A percentile compares a stretch with the other conserved stretches of the same genome.
phyloP scores from a whole-genome alignment of 1,140 invertebrate species.

The Proctacanthus coquilletti region DNA sequence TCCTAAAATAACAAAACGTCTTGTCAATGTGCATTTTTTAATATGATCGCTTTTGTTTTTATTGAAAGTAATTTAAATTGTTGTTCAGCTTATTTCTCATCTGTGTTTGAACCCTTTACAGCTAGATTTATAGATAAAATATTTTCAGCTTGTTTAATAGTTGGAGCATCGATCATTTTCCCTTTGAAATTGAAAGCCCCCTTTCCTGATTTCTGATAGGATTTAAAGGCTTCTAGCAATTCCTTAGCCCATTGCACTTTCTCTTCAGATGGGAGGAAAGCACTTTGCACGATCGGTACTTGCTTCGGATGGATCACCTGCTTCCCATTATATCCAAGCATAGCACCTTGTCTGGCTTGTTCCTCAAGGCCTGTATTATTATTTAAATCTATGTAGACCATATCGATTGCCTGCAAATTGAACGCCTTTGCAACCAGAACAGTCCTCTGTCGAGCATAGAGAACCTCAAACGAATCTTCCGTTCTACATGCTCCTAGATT shows the following conservation, averaged over 20 bases:
- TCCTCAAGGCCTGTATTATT: constrained; percentile 32
- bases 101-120: too few relatives aligned
- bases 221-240: constrained; percentile 41
- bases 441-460: constrained; percentile 50
- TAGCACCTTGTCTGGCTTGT: constrained; percentile 40
- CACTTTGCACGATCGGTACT: constrained; percentile 41
- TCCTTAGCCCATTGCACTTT: constrained; percentile 47
- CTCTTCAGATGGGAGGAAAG: constrained; percentile 40
- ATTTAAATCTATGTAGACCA: constrained; percentile 56
- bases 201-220: constrained; percentile 42
- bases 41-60: too few relatives aligned
- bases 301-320: constrained; percentile 54
- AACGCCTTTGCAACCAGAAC: constrained; percentile 50
- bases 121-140: too few relatives aligned
- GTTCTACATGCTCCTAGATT: constrained; percentile 47
- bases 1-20: too few relatives aligned
- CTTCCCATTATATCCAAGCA: constrained; percentile 59
- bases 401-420: constrained; percentile 52
- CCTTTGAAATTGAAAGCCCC: too few relatives aligned
- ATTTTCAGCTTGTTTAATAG: too few relatives aligned
- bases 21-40: too few relatives aligned
- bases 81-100: too few relatives aligned
- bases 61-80: too few relatives aligned
- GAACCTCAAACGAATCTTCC: constrained; percentile 37
- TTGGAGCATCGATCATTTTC: too few relatives aligned